Conservation (phyloP, 1,140 invertebrate species). For the Tetramorium alpestre region DNA sequence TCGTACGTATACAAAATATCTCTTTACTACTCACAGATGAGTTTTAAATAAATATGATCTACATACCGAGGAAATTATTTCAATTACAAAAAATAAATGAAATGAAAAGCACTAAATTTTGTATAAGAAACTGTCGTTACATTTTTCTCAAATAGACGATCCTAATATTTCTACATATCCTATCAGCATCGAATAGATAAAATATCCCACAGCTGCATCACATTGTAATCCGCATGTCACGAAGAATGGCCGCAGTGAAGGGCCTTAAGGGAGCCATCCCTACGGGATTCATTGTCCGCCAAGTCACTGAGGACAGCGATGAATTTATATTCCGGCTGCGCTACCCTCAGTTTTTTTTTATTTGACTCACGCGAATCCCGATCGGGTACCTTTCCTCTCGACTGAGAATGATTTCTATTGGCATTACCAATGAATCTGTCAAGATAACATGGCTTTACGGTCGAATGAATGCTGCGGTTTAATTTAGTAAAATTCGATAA, state of each 20-base stretch:
- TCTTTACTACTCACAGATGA: neutral
- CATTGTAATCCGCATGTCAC: conserved; percentile 37
- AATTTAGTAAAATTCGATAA: conserved; percentile 2
- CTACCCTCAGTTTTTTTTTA: conserved; percentile 21
- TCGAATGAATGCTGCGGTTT: neutral
- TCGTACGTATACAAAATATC: neutral
- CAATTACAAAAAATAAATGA: neutral
- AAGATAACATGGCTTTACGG: neutral
- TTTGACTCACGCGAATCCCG: conserved; percentile 23
- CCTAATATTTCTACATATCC: neutral
- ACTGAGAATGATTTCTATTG: neutral
- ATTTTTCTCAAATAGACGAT: neutral
- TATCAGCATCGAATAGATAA: conserved; percentile 33
- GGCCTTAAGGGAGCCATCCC: conserved; percentile 9
- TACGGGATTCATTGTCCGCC: conserved; percentile 1
- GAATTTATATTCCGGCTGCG: conserved; percentile 39
- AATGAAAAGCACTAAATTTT: neutral
- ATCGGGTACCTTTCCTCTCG: neutral
- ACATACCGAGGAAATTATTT: neutral
- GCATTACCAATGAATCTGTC: conserved; percentile 11
- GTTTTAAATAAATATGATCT: neutral
- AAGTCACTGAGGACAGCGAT: conserved; percentile 4
- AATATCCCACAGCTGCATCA: conserved; percentile 31
- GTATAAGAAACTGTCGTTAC: neutral
- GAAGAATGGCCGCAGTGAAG: conserved; percentile 16